phyloP scores from a whole-genome alignment of 2,888 invertebrate genomes.

The Synanthedon andrenaeformis region DNA sequence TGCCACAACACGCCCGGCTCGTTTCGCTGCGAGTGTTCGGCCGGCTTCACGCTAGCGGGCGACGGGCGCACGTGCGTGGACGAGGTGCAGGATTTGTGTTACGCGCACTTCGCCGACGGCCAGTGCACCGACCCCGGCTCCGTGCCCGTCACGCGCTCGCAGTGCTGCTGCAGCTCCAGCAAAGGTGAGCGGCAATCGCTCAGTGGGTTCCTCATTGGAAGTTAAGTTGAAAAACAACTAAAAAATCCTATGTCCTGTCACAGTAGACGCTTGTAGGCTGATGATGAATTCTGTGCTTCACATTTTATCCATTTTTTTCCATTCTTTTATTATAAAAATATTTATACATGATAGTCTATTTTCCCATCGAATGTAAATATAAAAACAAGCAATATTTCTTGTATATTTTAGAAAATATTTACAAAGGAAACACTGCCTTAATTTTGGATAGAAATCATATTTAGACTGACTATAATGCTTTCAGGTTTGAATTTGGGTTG shows the following conservation, averaged over 20 bases:
- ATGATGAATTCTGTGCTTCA: too few relatives aligned
- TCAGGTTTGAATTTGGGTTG: conserved; percentile 80
- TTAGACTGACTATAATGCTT: conserved; percentile 1
- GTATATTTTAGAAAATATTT: too few relatives aligned
- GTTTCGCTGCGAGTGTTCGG: conserved; percentile 81
- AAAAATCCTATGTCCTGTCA: too few relatives aligned
- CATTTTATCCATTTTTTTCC: too few relatives aligned
- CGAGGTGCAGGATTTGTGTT: conserved; percentile 84
- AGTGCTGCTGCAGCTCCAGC: conserved; percentile 83
- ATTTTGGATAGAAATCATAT: neutral
- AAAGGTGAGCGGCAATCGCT: conserved; percentile 32
- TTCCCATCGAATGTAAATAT: too few relatives aligned
- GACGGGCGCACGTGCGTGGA: conserved; percentile 86
- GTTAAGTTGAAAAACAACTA: too few relatives aligned
- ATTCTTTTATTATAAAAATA: too few relatives aligned
- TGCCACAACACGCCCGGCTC: conserved; percentile 86
- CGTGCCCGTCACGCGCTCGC: conserved; percentile 83
- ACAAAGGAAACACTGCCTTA: neutral
- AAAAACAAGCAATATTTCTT: too few relatives aligned
- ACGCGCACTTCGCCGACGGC: conserved; percentile 81
- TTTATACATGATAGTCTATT: too few relatives aligned
- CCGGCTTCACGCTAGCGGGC: conserved; percentile 82
- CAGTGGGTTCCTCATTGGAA: neutral
- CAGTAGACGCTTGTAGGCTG: too few relatives aligned
- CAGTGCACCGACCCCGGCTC: conserved; percentile 82